Conservation (phyloP, 2,888 invertebrate genomes). For the Agonopterix heracliana region DNA sequence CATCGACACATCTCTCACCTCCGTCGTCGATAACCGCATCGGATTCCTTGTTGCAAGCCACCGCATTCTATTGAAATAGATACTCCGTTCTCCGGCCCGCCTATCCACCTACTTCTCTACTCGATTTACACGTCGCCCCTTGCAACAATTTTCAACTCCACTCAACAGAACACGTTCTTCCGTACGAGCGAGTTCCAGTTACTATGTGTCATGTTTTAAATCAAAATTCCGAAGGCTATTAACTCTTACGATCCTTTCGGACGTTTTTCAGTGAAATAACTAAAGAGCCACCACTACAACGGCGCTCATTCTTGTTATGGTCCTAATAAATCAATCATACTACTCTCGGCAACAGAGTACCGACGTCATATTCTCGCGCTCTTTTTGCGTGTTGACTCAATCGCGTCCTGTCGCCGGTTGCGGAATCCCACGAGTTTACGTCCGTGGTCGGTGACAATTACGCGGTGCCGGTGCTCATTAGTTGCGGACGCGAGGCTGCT, state of each 20-base stretch:
- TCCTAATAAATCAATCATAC: slow-evolving; percentile 47
- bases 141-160: slow-evolving; percentile 41
- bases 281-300: slow-evolving; percentile 25
- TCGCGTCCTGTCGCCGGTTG: slow-evolving; percentile 29
- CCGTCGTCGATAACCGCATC: slow-evolving; percentile 72
- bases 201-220: slow-evolving; percentile 5
- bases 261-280: slow-evolving; percentile 19
- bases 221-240: slow-evolving; percentile 3
- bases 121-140: slow-evolving; percentile 28
- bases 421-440: slow-evolving; percentile 32
- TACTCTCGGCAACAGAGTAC: slow-evolving; percentile 33
- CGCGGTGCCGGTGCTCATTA: slow-evolving; percentile 62
- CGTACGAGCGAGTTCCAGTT: slow-evolving; percentile 15
- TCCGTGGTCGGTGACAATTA: slow-evolving; percentile 51
- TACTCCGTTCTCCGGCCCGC: slow-evolving; percentile 24
- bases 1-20: slow-evolving; percentile 68
- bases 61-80: slow-evolving; percentile 72
- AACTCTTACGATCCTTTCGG: slow-evolving; percentile 1
- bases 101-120: background rate
- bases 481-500: slow-evolving; percentile 48
- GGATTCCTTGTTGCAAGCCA: slow-evolving; percentile 72
- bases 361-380: slow-evolving; percentile 39
- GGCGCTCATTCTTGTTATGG: slow-evolving; percentile 36
- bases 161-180: slow-evolving; percentile 33
- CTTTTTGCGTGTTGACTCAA: slow-evolving; percentile 52